These are phyloP conservation scores for Alethe diademata DNA, from an alignment of 2,113 vertebrate species.

Conservation along the genomic window DNA sequence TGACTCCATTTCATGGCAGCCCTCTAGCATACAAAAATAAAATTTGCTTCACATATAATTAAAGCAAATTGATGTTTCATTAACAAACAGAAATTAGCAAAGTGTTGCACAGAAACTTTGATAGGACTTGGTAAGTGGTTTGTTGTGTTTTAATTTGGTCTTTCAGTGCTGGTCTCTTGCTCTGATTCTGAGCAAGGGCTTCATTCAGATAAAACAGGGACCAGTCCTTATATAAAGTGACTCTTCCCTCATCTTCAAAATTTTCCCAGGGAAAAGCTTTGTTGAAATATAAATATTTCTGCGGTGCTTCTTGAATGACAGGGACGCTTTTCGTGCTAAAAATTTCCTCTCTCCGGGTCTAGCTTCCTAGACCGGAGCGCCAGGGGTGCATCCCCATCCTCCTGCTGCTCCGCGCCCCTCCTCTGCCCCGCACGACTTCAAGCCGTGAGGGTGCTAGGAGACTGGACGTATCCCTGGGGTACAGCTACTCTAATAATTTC, in stretches of 20 bases:
- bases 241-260: background rate
- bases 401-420: fast-evolving
- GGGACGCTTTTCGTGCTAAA: background rate
- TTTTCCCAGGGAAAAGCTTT: background rate
- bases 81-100: background rate
- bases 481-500: fast-evolving
- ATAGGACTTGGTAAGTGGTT: background rate
- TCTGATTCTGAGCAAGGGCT: background rate
- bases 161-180: background rate
- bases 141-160: background rate
- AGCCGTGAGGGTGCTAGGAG: background rate
- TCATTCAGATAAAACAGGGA: background rate
- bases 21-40: background rate
- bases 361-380: fast-evolving
- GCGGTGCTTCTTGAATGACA: fast-evolving
- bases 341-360: no score
- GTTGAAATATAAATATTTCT: background rate
- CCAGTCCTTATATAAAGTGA: background rate
- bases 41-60: background rate
- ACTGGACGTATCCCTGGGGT: fast-evolving
- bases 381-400: fast-evolving
- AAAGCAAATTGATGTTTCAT: background rate
- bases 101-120: background rate
- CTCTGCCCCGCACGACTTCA: background rate
- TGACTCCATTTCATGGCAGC: background rate